Base-by-base conservation (phyloP, 2,797 vertebrate species). In the Uromys caudimaculatus region DNA sequence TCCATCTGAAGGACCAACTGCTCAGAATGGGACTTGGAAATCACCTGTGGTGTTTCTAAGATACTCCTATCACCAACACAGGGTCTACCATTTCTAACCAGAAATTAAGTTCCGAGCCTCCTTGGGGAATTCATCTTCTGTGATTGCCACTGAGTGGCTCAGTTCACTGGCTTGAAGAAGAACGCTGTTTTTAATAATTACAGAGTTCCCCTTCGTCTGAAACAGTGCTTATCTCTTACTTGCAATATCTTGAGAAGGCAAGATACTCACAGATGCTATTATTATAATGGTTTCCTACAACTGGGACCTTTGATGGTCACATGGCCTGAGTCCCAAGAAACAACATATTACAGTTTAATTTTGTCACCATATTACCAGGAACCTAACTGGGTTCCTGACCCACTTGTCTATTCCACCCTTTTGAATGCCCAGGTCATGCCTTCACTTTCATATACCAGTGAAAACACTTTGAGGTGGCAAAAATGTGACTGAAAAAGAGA, bases 101-200 rank as follows among this genome's bases (percentile, higher is more conserved):
- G 76, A 96, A 94, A 89, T 27, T 84, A 91, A 91, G 44, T 71
- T 96, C 64, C 93, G 56, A 73, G 54, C 38, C 69, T 75, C 77
- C 35, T 16, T 24, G 32, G 19, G 83, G 21, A 95, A 84, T 79
- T 91, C 85, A 54, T 56, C 58, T 96, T 90, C 69, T 47, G 4
- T 24, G 38, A 87, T 69, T 78, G 32, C 47, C n/a, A 75, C 56
- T 44, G 21, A 94, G 73, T 85, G 89, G 41, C 73, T 92, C 24
- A 19, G 62, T 76, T 81, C 76, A 75, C 17, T 85, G 79, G 29
- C 58, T 56, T 77, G 47, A 93, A 88, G 47, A 41, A 87, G 78
- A 77, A 94, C 91, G n/a, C 54, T 95, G 75, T 82, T 19, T 41
- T 73, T 90, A 94, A 77, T 77, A 41, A 81, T 47, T 81, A 13